Conservation (phyloP, 2,113 vertebrate genomes). For the Physeter macrocephalus region DNA sequence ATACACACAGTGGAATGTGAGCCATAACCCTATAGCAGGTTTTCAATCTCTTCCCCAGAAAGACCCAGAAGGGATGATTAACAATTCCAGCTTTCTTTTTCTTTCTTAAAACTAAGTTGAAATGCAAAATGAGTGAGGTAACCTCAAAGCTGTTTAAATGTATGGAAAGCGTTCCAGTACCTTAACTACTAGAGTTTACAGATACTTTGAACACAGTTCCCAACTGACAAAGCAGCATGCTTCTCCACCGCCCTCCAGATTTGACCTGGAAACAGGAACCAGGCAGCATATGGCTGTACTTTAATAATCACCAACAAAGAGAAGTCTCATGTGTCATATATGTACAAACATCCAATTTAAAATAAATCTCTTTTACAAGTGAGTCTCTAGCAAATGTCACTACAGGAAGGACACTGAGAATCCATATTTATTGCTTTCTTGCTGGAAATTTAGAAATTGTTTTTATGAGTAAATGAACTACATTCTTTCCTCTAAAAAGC, state of each 20-base stretch:
- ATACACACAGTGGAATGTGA: not conserved
- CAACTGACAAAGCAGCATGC: not conserved
- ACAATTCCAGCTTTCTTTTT: not conserved
- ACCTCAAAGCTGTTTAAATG: not conserved
- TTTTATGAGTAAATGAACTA: not conserved
- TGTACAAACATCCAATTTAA: not conserved
- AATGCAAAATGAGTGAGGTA: not conserved
- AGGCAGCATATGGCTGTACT: not conserved
- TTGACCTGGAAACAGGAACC: not conserved
- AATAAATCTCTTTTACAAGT: not conserved
- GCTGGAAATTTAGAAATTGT: not conserved
- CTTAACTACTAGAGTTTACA: not conserved
- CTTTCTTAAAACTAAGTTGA: constrained; percentile 5
- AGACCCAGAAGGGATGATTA: not conserved
- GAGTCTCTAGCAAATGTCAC: not conserved
- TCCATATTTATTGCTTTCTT: not conserved
- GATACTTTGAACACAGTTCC: not conserved
- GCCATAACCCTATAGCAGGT: not conserved
- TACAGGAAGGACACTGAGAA: not conserved
- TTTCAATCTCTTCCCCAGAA: not conserved
- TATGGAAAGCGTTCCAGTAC: not conserved
- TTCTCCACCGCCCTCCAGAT: not conserved
- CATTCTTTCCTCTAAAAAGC: not conserved
- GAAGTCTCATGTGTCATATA: not conserved
- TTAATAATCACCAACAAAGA: not conserved